A percentile compares a stretch with the other conserved stretches of the same genome.
phyloP scores from a whole-genome alignment of 2,888 invertebrate species.

The Caenorhabditis plicata region DNA sequence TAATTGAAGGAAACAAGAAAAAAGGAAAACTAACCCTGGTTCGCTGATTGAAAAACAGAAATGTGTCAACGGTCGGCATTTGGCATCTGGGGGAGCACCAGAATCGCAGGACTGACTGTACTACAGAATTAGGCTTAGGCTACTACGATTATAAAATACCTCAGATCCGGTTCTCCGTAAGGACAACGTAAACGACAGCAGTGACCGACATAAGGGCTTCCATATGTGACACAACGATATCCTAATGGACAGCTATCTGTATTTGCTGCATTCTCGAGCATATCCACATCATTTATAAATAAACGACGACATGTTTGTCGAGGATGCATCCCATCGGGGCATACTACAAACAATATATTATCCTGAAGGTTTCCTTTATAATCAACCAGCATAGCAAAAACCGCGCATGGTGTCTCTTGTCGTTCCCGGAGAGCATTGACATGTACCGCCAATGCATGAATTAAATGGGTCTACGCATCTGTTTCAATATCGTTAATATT shows the following conservation, averaged over 20 bases:
- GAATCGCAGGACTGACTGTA: slow-evolving; percentile 63
- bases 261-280: slow-evolving; percentile 63
- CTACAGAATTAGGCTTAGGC: not conserved
- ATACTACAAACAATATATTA: slow-evolving; percentile 41
- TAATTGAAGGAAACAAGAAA: not conserved
- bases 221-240: slow-evolving; percentile 63
- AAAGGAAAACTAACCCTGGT: slow-evolving; percentile 42
- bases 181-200: slow-evolving; percentile 65
- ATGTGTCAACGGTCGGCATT: slow-evolving; percentile 64
- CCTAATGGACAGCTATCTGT: slow-evolving; percentile 51
- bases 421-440: slow-evolving; percentile 63
- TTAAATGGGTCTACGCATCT: slow-evolving; percentile 63
- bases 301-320: slow-evolving; percentile 62
- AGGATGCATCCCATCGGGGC: slow-evolving; percentile 65
- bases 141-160: slow-evolving; percentile 20
- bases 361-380: not conserved
- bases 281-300: slow-evolving; percentile 64
- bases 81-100: slow-evolving; percentile 59
- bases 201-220: slow-evolving; percentile 65
- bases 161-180: slow-evolving; percentile 64
- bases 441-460: slow-evolving; percentile 58
- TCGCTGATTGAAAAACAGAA: slow-evolving; percentile 60
- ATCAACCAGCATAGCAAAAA: slow-evolving; percentile 58
- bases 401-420: slow-evolving; percentile 53
- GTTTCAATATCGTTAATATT: not conserved